Evolutionary conservation across 2,797 vertebrate genomes (phyloP).

Genomic region (Limnodromus scolopaceus): DNA sequence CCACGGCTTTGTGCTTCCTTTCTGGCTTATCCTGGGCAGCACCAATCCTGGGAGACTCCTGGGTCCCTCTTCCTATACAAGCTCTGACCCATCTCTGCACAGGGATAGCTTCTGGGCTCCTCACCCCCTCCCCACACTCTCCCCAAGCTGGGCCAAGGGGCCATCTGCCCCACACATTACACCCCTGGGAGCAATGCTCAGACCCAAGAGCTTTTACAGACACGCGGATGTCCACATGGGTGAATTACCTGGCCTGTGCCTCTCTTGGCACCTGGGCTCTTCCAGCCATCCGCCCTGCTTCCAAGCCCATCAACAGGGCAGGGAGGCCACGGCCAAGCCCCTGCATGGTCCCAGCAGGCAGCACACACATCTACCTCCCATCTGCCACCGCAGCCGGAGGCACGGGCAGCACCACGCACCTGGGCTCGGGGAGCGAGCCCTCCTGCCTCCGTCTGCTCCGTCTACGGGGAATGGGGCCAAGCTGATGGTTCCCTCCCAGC

Average conservation of each 20-base stretch:
- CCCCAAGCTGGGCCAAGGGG: not conserved
- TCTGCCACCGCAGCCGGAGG: not conserved
- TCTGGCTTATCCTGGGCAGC: not conserved
- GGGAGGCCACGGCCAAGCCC: not conserved
- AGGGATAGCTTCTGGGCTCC: not conserved
- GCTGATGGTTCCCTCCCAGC: not conserved
- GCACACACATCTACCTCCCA: not conserved
- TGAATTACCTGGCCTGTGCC: not conserved
- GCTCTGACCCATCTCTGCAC: not conserved
- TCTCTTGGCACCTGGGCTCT: not conserved
- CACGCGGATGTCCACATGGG: rapidly evolving
- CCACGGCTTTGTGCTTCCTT: not conserved
- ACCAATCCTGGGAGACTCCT: not conserved
- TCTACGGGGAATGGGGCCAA: not conserved
- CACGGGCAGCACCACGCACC: not conserved
- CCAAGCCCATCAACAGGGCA: not conserved
- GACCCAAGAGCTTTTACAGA: not conserved
- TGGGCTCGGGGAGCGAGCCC: rapidly evolving
- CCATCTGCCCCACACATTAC: not conserved
- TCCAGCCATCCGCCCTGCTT: not conserved
- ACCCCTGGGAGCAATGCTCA: rapidly evolving
- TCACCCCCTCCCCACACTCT: not conserved
- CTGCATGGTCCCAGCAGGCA: not conserved
- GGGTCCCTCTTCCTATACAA: not conserved
- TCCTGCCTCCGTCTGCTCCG: not conserved